Conservation (phyloP, 2,797 vertebrate genomes). For the Acridotheres tristis region DNA sequence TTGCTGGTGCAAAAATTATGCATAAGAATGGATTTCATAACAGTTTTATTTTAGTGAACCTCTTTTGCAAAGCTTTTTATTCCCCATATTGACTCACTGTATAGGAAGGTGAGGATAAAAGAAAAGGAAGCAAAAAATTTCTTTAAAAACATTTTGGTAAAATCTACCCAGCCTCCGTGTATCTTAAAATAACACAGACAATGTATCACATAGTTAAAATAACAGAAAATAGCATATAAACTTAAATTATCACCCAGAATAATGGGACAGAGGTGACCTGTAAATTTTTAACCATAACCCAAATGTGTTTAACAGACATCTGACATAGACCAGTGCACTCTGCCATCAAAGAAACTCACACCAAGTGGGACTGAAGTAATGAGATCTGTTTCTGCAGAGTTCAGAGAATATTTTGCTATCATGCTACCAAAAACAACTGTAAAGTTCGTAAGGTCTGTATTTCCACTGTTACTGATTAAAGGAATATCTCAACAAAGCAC, state of each 20-base stretch:
- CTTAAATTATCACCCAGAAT: background rate
- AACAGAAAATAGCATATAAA: background rate
- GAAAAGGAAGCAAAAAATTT: background rate
- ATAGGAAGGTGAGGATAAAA: background rate
- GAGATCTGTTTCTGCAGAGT: background rate
- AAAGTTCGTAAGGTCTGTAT: background rate
- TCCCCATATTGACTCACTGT: background rate
- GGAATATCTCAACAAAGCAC: background rate
- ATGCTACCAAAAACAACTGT: background rate
- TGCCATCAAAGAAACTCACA: background rate
- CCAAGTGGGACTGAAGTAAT: background rate
- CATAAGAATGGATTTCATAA: background rate
- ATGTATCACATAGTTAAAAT: background rate
- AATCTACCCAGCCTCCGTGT: background rate
- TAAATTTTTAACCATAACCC: background rate
- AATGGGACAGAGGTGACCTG: background rate
- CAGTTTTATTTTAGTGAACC: background rate
- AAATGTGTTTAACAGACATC: accelerated
- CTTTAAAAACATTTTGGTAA: background rate
- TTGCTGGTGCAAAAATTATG: background rate
- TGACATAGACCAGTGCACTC: background rate
- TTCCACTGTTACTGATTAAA: background rate
- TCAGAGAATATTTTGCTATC: background rate
- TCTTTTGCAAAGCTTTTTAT: background rate
- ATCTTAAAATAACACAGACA: background rate